Evolutionary conservation across 53 echinoderm and acorn worm species (phyloP).

Genomic region (Arbacia lixula): DNA sequence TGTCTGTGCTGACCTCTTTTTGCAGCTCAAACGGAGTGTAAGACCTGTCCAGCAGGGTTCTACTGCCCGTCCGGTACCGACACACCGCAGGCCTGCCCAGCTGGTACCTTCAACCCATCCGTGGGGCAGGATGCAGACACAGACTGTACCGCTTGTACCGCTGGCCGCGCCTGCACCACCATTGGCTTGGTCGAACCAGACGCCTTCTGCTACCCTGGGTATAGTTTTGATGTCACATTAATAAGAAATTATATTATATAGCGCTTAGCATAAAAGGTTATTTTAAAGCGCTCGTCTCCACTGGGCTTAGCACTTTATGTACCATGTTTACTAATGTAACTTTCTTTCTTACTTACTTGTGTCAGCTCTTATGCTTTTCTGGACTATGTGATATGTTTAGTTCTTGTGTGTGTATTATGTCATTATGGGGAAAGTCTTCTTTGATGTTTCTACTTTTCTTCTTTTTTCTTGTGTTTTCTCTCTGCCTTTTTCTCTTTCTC

Average conservation of each 20-base stretch:
- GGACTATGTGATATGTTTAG: neutral
- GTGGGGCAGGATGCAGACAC: conserved; percentile 71
- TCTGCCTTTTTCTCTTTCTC: no score
- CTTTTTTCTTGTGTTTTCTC: no score
- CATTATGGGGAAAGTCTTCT: no score
- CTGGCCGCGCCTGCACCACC: conserved; percentile 87
- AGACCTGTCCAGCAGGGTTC: conserved; percentile 90
- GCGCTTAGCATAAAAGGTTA: neutral
- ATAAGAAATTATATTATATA: neutral
- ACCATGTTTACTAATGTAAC: no score
- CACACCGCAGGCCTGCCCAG: conserved; percentile 87
- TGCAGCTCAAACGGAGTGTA: conserved; percentile 80
- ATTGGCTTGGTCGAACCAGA: conserved; percentile 86
- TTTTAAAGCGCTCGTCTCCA: no score
- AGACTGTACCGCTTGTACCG: conserved; percentile 83
- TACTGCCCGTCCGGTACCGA: conserved; percentile 87
- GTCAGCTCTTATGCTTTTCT: no score
- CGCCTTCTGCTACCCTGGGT: conserved; percentile 91
- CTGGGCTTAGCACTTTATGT: no score
- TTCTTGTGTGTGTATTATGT: neutral
- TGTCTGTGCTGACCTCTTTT: no score
- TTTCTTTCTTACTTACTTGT: no score
- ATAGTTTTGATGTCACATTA: no score
- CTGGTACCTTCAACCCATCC: conserved; percentile 84
- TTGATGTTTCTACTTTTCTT: no score